phyloP scores from a whole-genome alignment of 2,113 vertebrate species.

The Dissostichus mawsoni region DNA sequence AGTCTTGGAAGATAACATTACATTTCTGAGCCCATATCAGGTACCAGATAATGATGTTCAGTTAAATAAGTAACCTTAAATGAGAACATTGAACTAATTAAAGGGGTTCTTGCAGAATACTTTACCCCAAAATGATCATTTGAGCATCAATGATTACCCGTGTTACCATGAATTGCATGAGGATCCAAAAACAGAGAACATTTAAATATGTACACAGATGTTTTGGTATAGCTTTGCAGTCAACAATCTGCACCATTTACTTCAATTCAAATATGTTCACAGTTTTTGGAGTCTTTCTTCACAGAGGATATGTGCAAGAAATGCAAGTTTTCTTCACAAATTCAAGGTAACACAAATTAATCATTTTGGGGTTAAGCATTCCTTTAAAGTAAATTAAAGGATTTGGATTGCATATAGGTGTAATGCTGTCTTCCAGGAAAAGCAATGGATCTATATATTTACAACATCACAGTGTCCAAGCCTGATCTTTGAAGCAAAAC shows the following conservation, averaged over 20 bases:
- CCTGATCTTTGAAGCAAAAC: slow-evolving; percentile 15
- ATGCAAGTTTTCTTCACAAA: no score
- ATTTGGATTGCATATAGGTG: neutral
- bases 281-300: no score
- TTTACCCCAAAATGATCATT: neutral
- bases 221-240: no score
- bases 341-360: no score
- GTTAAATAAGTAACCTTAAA: neutral
- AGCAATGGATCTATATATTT: neutral
- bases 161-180: no score
- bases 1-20: slow-evolving; percentile 48
- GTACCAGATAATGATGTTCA: neutral
- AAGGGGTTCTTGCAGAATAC: neutral
- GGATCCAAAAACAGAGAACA: no score
- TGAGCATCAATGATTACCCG: neutral
- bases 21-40: slow-evolving; percentile 4
- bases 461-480: slow-evolving; percentile 46
- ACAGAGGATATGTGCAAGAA: no score
- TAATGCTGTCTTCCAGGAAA: slow-evolving; percentile 6
- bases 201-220: no score
- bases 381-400: no score
- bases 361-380: no score
- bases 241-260: no score
- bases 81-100: neutral
- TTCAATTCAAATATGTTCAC: no score